phyloP scores from a whole-genome alignment of 2,888 invertebrate species.

The Plebejus argus region DNA sequence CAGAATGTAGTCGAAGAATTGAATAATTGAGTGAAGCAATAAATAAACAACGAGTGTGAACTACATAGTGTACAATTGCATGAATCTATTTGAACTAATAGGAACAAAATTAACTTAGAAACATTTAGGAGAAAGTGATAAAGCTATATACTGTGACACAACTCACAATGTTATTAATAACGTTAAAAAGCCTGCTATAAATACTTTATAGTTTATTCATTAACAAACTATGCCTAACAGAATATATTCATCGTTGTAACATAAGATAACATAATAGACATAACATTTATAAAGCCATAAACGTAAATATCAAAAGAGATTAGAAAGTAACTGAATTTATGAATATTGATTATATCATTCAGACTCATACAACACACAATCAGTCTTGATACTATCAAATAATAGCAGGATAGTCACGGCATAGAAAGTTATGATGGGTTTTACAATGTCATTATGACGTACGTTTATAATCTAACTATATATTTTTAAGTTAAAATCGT shows the following conservation, averaged over 20 bases:
- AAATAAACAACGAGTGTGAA: slow-evolving; percentile 13
- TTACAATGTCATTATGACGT: slow-evolving; percentile 12
- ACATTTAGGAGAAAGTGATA: neutral
- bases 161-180: neutral
- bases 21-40: slow-evolving; percentile 11
- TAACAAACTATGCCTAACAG: neutral
- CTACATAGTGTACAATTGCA: neutral
- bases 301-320: slow-evolving; percentile 46
- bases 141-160: neutral
- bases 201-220: neutral
- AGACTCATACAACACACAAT: slow-evolving; percentile 36
- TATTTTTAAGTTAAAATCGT: slow-evolving; percentile 8
- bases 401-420: slow-evolving; percentile 55
- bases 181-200: neutral
- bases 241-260: neutral
- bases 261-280: slow-evolving; percentile 16
- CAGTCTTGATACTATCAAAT: slow-evolving; percentile 58
- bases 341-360: slow-evolving; percentile 32
- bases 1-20: slow-evolving; percentile 12
- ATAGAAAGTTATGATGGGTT: slow-evolving; percentile 51
- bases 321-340: slow-evolving; percentile 63
- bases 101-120: neutral
- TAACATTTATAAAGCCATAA: slow-evolving; percentile 10
- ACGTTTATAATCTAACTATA: slow-evolving; percentile 1
- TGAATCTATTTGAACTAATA: neutral